phyloP scores from a whole-genome alignment of 2,113 vertebrate genomes.

The Daubentonia madagascariensis region DNA sequence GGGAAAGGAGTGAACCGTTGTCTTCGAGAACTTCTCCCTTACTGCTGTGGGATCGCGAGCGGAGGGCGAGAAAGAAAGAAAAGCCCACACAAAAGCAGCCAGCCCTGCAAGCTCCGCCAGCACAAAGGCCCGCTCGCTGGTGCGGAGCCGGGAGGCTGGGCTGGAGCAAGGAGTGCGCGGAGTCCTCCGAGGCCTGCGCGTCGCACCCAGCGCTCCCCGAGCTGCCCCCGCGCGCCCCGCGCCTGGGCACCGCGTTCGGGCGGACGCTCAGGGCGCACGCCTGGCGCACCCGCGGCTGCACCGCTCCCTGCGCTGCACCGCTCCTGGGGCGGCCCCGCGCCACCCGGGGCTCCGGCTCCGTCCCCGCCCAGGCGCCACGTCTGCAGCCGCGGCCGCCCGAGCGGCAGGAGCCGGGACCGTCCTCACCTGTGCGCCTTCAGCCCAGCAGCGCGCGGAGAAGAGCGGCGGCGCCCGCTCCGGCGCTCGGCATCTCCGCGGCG shows the following conservation, averaged over 20 bases:
- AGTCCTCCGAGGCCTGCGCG: slow-evolving; percentile 56
- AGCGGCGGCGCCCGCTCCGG: slow-evolving; percentile 29
- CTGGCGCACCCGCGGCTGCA: not conserved
- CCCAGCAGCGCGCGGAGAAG: slow-evolving; percentile 18
- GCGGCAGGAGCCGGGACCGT: not conserved
- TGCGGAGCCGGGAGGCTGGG: slow-evolving; percentile 46
- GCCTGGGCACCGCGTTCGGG: slow-evolving; percentile 55
- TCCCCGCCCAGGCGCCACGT: not conserved
- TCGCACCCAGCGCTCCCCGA: not conserved
- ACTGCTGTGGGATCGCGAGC: not conserved
- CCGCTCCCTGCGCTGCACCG: not conserved
- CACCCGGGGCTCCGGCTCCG: not conserved
- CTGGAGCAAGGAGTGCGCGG: not conserved
- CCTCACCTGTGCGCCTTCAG: slow-evolving; percentile 72
- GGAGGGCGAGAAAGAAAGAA: not conserved
- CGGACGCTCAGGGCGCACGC: not conserved
- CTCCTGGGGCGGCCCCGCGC: not conserved
- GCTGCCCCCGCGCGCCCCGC: not conserved
- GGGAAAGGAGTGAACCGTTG: not conserved
- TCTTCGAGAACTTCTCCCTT: slow-evolving; percentile 59
- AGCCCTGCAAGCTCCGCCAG: slow-evolving; percentile 45
- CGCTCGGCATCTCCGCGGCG: slow-evolving; percentile 54
- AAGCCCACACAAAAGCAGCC: slow-evolving; percentile 67
- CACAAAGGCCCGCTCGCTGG: slow-evolving; percentile 68
- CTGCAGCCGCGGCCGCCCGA: not conserved